Percentiles rank a stretch among this genome's conserved stretches.
Conservation (phyloP, 2,113 vertebrate species). For the Apeltes quadracus region DNA sequence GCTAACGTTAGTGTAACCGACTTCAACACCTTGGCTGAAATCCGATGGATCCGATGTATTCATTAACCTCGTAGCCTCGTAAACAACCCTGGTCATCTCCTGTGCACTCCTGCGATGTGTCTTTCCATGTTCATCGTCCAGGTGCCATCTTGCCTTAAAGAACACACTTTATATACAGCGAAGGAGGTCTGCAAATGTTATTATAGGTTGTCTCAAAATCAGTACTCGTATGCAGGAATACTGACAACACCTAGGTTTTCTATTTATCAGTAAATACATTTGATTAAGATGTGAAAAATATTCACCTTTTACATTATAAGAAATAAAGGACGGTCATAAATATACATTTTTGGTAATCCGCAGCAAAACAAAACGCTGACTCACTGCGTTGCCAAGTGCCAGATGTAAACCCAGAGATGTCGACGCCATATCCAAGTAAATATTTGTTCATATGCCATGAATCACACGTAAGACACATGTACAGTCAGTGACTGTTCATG, state of each 20-base stretch:
- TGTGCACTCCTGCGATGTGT: background rate
- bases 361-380: conserved; percentile 3
- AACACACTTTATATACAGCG: background rate
- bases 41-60: no score
- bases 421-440: conserved; percentile 23
- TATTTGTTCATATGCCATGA: background rate
- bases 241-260: background rate
- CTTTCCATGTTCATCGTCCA: background rate
- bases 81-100: no score
- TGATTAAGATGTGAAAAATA: background rate
- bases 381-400: background rate
- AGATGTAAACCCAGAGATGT: conserved; percentile 31
- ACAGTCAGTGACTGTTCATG: background rate
- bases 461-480: background rate
- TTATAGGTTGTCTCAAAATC: background rate
- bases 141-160: background rate
- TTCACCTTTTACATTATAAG: background rate
- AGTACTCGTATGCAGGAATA: background rate
- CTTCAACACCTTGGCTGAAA: no score
- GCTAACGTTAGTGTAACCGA: no score
- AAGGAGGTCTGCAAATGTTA: background rate
- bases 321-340: background rate
- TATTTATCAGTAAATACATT: background rate
- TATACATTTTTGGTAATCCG: background rate
- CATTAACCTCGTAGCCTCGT: no score